Evolutionary conservation across 37 sponge, comb jelly and placozoan genomes (phyloP), one percentile per base, ranked within the genome.

Genomic region (Tethya wilhelma): DNA sequence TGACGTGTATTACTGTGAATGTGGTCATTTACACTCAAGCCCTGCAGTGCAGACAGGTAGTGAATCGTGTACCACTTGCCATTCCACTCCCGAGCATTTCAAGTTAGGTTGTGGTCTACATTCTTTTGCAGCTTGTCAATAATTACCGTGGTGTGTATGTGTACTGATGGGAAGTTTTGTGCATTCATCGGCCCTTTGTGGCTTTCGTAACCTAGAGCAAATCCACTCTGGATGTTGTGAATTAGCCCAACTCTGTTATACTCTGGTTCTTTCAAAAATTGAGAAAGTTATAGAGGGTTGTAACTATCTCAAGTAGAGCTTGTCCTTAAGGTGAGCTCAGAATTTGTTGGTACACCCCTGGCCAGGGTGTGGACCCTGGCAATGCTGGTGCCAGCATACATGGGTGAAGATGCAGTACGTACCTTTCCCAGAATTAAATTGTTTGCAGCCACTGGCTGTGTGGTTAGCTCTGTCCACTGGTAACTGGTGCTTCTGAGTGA

Each of bases 1-100:
- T 7, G 66, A 37, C 33, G 67, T 11, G 66, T 83, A 83, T 23
- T 73, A 44, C 53, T 62, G 56, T 5, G 33, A 41, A 75, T 75
- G 77, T 32, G 34, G 38, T 75, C 77, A 59, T 75, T 75, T 19
- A 75, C 38, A 63, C 77, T 78, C 6, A 23, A 7, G 38, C 71
- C 71, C 29, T 25, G 38, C 4, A 58, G 74, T 38, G 83, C 83
- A 4, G 83, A 82, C 28, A 82, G 74, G 43, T 72, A 74, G 53
- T n/a, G 34, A 63, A 72, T 72, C 38, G 40, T 39, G 44, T 46
- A 74, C 64, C 73, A 71, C 31, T 38, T 58, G 38, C 83, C 74
- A 23, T 62, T 36, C 53, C 31, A 81, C 31, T 14, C 82, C 82
- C 22, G 82, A 81, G 73, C 64, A 42, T 28, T 44, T 29, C 3